Base-by-base conservation (phyloP, 2,797 vertebrate genomes). In the Ataeniobius toweri region DNA sequence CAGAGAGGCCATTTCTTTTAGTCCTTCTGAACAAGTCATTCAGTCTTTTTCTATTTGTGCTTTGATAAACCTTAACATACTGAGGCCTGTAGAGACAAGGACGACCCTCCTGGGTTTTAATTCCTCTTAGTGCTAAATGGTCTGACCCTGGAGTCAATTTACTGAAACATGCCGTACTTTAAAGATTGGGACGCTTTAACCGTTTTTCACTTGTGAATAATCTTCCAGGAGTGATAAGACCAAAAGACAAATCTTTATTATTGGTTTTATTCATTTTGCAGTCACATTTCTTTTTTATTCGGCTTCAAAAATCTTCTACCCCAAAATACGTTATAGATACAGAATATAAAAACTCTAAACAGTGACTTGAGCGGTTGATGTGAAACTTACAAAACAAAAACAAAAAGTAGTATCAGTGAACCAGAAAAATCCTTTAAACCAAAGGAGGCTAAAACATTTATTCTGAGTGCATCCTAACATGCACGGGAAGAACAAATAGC, bases 401-500 rank as follows among this genome's bases (percentile, higher is more conserved):
- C 20, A 51, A 78, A 81, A 75, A 1, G 76, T 77, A 75, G 18
- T 5, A 7, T 74, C 50, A 26, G 24, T 46, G 28, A 56, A 26
- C 58, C 44, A 68, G 20, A 53, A 14, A 14, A 58, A 61, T 53
- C 61, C 28, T 85, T 80, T 73, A 86, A 84, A 87, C 79, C 83
- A 83, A 89, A 92, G 76, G 82, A 85, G 88, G 83, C 80, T 83
- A 79, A 83, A 77, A 73, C 24, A 26, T 88, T 88, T 87, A 89
- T 86, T 92, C 75, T 39, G 84, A 92, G 88, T 91, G 93, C 89
- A 93, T 88, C 59, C 86, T 86, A 71, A 85, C 55, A 63, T 39
- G 70, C 80, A 89, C 78, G 41, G 46, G 55, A 73, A 82, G 79
- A 36, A 36, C 36, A 79, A 75, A 51, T 26, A 56, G n/a, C 51